phyloP scores from a whole-genome alignment of 35 echinoderm and acorn worm genomes.

The Lytechinus variegatus region DNA sequence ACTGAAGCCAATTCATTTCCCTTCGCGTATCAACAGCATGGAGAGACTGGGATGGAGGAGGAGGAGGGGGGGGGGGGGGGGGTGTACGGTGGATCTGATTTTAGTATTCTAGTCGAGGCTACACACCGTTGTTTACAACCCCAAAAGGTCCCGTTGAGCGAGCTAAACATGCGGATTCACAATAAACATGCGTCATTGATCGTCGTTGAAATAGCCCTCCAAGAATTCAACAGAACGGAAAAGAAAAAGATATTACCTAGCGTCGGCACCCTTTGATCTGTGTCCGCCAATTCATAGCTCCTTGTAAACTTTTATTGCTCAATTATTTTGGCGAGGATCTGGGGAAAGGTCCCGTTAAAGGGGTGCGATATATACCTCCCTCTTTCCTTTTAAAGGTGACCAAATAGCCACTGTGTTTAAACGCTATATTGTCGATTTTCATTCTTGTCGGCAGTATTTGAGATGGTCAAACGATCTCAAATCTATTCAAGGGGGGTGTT shows the following conservation, averaged over 20 bases:
- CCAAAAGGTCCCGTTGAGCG: not conserved
- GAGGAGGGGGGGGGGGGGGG: not conserved
- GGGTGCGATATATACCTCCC: not conserved
- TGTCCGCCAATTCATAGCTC: conserved; percentile 29
- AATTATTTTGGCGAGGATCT: conserved; percentile 53
- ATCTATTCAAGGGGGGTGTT: conserved; percentile 49
- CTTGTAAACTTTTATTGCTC: conserved; percentile 53
- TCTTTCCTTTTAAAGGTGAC: conserved; percentile 8
- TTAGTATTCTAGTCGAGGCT: conserved; percentile 17
- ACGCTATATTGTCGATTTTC: conserved; percentile 36
- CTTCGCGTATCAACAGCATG: not conserved
- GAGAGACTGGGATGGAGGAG: not conserved
- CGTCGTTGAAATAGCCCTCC: not conserved
- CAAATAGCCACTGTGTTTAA: conserved; percentile 30
- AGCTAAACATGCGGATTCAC: not conserved
- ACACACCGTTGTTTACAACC: conserved; percentile 21
- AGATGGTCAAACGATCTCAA: not conserved
- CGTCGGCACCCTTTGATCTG: conserved; percentile 49
- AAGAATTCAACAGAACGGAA: conserved; percentile 24
- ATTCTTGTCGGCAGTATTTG: not conserved
- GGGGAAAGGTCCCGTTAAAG: conserved; percentile 20
- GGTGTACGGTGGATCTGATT: not conserved
- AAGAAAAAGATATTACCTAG: conserved; percentile 50
- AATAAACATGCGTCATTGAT: conserved; percentile 49
- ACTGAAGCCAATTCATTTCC: not conserved